These are phyloP conservation scores for Metopolophium dirhodum DNA, from an alignment of 1,140 invertebrate genomes.

Conservation along the genomic window DNA sequence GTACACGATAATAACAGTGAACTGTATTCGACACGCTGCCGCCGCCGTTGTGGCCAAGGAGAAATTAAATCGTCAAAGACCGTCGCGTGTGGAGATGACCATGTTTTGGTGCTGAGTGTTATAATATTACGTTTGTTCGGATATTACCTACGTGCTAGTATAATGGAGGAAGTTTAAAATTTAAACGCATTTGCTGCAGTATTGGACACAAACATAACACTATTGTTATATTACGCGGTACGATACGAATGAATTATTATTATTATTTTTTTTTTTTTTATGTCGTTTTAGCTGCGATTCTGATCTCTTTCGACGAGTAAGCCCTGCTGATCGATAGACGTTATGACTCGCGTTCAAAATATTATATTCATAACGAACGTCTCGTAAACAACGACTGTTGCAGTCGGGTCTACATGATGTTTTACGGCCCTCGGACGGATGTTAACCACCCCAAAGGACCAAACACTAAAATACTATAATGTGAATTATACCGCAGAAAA, in stretches of 20 bases:
- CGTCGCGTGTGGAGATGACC: background rate
- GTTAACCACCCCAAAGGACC: background rate
- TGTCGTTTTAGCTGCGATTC: background rate
- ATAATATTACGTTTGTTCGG: background rate
- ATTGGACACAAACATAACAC: background rate
- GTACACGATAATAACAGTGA: background rate
- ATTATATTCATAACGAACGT: background rate
- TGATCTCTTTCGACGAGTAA: background rate
- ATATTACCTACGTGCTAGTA: background rate
- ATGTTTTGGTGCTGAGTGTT: background rate
- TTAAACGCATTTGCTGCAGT: background rate
- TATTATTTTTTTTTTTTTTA: background rate
- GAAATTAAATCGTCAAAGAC: background rate
- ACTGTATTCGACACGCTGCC: background rate
- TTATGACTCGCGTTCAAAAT: background rate
- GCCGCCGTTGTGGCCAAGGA: background rate
- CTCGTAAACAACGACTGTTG: background rate
- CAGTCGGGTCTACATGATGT: background rate
- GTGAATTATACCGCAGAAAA: background rate
- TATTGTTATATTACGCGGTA: too few relatives aligned
- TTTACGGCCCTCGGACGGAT: background rate
- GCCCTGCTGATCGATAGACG: background rate
- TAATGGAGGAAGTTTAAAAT: background rate
- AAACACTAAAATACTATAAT: background rate
- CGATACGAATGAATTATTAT: background rate